Base-by-base conservation (phyloP, 2,113 vertebrate species). In the Clupea harengus region DNA sequence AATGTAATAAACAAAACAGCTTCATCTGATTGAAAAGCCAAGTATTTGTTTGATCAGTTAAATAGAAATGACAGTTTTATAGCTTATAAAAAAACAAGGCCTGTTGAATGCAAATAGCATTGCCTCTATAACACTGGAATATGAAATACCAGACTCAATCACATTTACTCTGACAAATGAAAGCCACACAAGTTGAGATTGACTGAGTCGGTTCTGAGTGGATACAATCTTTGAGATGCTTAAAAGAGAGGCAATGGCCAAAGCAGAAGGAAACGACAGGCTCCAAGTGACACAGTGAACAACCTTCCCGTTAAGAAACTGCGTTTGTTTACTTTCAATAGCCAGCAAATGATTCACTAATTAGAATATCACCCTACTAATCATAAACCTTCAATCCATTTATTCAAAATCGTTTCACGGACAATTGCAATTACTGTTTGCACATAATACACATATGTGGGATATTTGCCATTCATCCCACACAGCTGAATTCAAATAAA, bases 111-210 rank as follows among this genome's bases (percentile, higher is more conserved):
- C 64, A 72, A 72, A 72, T 32, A 72, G 64, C 64, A 32, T 72
- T 72, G 64, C 22, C n/a, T 32, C 64, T 32, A 9, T 54, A 25
- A 22, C n/a, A 72, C 64, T 72, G 28, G 64, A 28, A 28, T 72
- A 28, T 28, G 7, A 72, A 72, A 32, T 25, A 72, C n/a, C 11
- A 72, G 64, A 44, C 72, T 15, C 72, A 78, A 25, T 28, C 64
- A 72, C n/a, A 39, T 78, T 44, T 78, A 78, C 72, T 78, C 72
- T 78, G 39, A 44, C 72, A 78, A 78, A 78, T 78, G 72, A 78
- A 78, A 78, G 72, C 28, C 15, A 44, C 72, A 39, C 72, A 17
- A 39, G 39, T 32, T 78, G 72, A 39, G 39, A 39, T 39, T 39
- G 39, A 39, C 39, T 39, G 28, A 17, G 32, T 32, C 25, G 39